phyloP scores from a whole-genome alignment of 2,113 vertebrate genomes.

The Meriones unguiculatus region DNA sequence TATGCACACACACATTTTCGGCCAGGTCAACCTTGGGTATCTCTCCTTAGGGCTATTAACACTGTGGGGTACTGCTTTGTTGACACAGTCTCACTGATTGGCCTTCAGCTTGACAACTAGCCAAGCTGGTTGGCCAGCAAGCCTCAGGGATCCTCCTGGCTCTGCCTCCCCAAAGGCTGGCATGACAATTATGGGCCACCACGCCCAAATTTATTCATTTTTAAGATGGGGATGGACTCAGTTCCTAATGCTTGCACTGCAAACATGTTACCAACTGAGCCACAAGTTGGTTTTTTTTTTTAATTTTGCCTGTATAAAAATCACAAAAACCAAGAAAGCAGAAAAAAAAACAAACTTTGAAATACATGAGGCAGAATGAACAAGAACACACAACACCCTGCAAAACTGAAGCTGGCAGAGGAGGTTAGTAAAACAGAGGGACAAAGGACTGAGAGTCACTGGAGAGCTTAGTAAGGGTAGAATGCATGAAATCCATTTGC shows the following conservation, averaged over 20 bases:
- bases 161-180: no score
- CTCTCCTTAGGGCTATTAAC: not conserved
- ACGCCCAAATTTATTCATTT: not conserved
- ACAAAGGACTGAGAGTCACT: not conserved
- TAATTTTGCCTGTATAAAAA: not conserved
- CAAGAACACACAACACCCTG: not conserved
- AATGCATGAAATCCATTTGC: not conserved
- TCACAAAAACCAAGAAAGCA: not conserved
- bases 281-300: not conserved
- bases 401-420: not conserved
- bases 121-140: not conserved
- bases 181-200: not conserved
- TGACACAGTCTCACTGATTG: not conserved
- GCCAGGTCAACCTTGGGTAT: not conserved
- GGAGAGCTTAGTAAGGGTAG: not conserved
- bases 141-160: not conserved
- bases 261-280: not conserved
- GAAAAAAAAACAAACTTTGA: not conserved
- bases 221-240: not conserved
- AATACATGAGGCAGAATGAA: not conserved
- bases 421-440: not conserved
- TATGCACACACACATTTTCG: not conserved
- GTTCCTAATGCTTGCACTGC: not conserved
- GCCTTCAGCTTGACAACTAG: no score
- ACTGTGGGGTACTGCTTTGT: not conserved